Evolutionary conservation across 2,888 invertebrate genomes (phyloP), one percentile per base, ranked within the genome.

Genomic region (Platyscelio sp.): DNA sequence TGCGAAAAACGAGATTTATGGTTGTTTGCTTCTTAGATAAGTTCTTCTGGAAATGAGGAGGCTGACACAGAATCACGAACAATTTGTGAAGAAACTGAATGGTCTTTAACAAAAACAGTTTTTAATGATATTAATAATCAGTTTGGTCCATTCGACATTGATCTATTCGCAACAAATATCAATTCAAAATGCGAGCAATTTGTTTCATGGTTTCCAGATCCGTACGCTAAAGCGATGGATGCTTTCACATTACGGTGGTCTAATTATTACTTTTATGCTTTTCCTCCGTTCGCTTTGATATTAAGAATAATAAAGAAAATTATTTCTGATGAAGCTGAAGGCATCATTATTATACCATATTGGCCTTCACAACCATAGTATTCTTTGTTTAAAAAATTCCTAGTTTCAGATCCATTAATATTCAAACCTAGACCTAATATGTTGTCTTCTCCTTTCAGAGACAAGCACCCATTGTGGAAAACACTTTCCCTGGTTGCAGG

Each of bases 401-500:
- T 85, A 13, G 13, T 70, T 3, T 20, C 54, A 11, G 60, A 27
- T 6, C 60, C 61, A 77, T 38, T 70, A 68, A 61, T 90, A 15
- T 88, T 91, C 27, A 15, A 76, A 58, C 89, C 90, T 13, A 18
- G 61, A 22, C 3, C 24, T 54, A 70, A 88, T 27, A 68, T 91
- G 22, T 74, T 91, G 13, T 74, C 82, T 27, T 90, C 88, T 72
- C 81, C 87, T 87, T 79, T 83, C 77, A 90, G 90, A 27, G 22
- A 60, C 43, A 65, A 71, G 7, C 91, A 91, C 40, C 90, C 89
- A 26, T 33, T 81, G 38, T 65, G 76, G 71, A 40, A 54, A 24
- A 84, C 85, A 11, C 87, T 91, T 90, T 86, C 89, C 88, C 89
- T 91, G 89, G 88, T 88, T 58, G 2, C 11, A 70, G 91, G 89